Evolutionary conservation across 2,797 vertebrate species (phyloP), one percentile per base, ranked within the genome.

Genomic region (Ceryle rudis): DNA sequence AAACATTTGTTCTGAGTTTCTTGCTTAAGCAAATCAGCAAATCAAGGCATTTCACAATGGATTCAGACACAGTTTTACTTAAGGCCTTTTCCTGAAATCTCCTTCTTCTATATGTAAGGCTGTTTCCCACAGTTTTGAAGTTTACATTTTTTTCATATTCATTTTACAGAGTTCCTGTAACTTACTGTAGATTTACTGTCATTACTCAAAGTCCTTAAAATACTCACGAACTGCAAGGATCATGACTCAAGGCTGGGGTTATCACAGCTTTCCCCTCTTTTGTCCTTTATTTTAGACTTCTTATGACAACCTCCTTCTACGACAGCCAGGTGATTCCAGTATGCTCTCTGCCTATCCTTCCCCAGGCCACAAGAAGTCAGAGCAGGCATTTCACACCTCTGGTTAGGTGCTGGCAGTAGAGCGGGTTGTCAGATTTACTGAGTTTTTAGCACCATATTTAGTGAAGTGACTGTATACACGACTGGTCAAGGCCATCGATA

Each of bases 211-310:
- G 19, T 37, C 11, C 31, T 58, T 69, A 31, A 86, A 70, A 35
- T 33, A 46, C 51, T n/a, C 29, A 82, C 16, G 55, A 79, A 9
- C 7, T 2, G 1, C 35, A 75, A 47, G 14, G 20, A 42, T 18
- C 0, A 0, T 42, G n/a, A 83, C 77, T 72, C 49, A 64, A 60
- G 8, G 7, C n/a, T 70, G 15, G 1, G 7, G 1, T 67, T 81
- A 25, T 46, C 47, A 67, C 17, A 74, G 11, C 10, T 81, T 37
- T 66, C 29, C 47, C 58, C 33, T 70, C 29, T 58, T 84, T 26
- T 39, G 33, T 39, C 12, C 33, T 62, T 35, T 49, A 22, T 78
- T 89, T 82, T 28, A 46, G 25, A 80, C 7, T 51, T 15, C 21
- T 69, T 61, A 19, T 9, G 16, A 22, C 33, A 71, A 41, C 12